A percentile compares a stretch with the other conserved stretches of the same genome.
Conservation (phyloP, 2,113 vertebrate species). For the Sebastes schlegelii region DNA sequence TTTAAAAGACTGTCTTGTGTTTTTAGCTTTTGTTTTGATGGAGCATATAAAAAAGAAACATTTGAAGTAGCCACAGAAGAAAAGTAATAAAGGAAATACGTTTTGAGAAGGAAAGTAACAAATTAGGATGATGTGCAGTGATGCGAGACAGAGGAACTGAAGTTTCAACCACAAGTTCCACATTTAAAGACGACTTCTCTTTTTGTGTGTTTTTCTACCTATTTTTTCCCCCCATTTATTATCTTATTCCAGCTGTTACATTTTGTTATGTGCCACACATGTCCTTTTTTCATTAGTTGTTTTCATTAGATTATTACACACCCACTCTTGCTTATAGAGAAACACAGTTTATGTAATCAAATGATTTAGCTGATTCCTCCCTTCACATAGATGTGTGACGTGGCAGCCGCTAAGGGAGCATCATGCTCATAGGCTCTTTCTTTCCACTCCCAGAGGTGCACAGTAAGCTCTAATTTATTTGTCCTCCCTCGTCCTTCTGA, state of each 20-base stretch:
- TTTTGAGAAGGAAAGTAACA: not conserved
- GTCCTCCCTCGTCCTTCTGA: no score
- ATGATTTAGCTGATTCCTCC: no score
- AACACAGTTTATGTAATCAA: not conserved
- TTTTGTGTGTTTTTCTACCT: not conserved
- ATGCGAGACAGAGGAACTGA: not conserved
- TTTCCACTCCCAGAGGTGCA: not conserved
- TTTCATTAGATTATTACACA: no score
- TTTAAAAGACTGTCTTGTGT: no score
- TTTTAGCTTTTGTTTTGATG: not conserved
- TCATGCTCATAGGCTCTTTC: no score
- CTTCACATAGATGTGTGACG: not conserved
- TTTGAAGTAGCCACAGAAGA: not conserved
- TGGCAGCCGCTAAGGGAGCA: fast-evolving
- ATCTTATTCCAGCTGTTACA: not conserved
- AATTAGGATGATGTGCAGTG: not conserved
- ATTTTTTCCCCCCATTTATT: not conserved
- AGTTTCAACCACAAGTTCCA: constrained; percentile 7
- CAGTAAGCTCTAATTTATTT: no score
- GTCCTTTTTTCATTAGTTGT: not conserved
- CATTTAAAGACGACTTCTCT: not conserved
- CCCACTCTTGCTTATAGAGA: not conserved
- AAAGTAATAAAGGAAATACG: no score
- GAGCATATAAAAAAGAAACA: not conserved
- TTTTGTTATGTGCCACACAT: not conserved